Conservation (phyloP, 2,888 invertebrate species). For the Tetragnatha montana region DNA sequence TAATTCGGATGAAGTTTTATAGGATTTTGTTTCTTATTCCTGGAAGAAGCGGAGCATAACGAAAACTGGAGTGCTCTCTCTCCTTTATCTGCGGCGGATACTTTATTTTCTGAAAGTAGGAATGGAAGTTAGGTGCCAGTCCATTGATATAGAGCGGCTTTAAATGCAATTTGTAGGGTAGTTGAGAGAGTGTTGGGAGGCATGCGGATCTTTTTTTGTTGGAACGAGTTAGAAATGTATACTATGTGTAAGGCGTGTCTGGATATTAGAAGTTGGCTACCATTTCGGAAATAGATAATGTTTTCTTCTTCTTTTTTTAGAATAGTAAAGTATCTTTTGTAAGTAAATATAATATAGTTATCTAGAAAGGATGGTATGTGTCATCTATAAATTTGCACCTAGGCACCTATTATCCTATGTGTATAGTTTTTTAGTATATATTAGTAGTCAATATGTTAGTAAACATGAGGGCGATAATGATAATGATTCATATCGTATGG, state of each 20-base stretch:
- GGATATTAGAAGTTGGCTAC: too few relatives aligned
- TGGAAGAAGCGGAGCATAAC: constrained; percentile 14
- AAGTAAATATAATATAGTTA: too few relatives aligned
- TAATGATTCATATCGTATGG: too few relatives aligned
- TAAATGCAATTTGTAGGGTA: constrained; percentile 45
- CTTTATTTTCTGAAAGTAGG: constrained; percentile 41
- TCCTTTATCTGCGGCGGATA: background rate
- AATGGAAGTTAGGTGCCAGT: constrained; percentile 32
- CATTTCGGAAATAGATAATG: too few relatives aligned
- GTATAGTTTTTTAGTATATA: too few relatives aligned
- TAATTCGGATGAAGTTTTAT: constrained; percentile 60
- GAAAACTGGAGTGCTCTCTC: constrained; percentile 7
- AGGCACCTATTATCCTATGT: too few relatives aligned
- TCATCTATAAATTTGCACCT: too few relatives aligned
- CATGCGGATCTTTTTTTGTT: background rate
- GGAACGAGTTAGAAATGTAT: constrained; percentile 5
- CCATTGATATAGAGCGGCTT: constrained; percentile 34
- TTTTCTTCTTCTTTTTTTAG: too few relatives aligned
- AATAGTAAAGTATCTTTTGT: too few relatives aligned
- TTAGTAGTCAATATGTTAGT: too few relatives aligned
- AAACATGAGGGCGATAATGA: too few relatives aligned
- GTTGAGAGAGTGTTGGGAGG: background rate
- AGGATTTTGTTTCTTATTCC: constrained; percentile 16
- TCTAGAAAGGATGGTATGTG: too few relatives aligned
- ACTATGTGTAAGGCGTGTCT: background rate